Conservation (phyloP, 2,888 invertebrate genomes). For the Vannuccia rotundouncinata region DNA sequence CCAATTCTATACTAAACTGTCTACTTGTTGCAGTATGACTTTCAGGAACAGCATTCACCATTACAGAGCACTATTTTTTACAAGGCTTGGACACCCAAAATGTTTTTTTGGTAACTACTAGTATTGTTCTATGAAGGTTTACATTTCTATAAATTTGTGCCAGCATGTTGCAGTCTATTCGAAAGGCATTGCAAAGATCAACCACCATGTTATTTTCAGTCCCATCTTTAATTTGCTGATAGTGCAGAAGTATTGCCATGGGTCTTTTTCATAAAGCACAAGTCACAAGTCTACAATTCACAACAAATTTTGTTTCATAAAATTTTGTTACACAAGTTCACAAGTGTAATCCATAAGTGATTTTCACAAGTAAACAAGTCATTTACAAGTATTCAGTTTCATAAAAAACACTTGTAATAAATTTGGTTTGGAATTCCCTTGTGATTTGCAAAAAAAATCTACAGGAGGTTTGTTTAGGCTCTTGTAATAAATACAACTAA, state of each 20-base stretch:
- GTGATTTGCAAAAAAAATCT: no score
- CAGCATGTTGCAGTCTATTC: background rate
- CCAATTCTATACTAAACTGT: background rate
- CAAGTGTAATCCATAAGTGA: no score
- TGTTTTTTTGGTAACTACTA: background rate
- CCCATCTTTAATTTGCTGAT: background rate
- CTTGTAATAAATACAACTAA: no score
- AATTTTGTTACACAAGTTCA: no score
- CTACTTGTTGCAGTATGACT: background rate
- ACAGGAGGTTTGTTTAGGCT: no score
- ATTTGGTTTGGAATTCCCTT: no score
- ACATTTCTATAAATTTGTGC: background rate
- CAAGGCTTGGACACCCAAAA: background rate
- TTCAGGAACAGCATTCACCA: background rate
- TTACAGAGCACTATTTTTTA: background rate
- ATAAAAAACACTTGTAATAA: no score
- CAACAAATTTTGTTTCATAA: no score
- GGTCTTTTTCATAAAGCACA: no score
- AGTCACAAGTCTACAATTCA: no score
- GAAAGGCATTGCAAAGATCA: background rate
- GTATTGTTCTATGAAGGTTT: background rate
- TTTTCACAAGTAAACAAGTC: no score
- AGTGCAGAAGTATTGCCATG: background rate
- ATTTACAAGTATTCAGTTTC: no score
- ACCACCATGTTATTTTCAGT: background rate